Evolutionary conservation across 2,113 vertebrate species (phyloP).

Genomic region (Carettochelys insculpta): DNA sequence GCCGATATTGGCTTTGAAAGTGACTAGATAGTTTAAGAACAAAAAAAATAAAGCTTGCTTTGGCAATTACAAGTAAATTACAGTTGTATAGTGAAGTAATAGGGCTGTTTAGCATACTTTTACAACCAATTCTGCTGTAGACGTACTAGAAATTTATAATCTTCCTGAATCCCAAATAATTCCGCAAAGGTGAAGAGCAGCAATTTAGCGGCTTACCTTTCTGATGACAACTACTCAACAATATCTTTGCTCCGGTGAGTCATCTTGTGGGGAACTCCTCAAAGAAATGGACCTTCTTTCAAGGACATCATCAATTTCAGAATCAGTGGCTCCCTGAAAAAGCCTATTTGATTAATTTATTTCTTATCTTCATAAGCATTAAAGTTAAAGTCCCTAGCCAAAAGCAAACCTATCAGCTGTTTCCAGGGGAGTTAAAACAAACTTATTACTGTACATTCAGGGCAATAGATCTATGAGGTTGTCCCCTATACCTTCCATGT

Average conservation of each 20-base stretch:
- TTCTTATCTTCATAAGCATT: neutral
- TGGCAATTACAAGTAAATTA: neutral
- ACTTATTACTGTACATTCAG: neutral
- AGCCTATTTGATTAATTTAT: neutral
- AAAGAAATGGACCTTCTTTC: slow-evolving; percentile 63
- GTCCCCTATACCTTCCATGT: neutral
- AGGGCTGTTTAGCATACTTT: neutral
- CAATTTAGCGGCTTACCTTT: slow-evolving; percentile 47
- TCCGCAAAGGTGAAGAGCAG: neutral
- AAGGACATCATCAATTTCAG: slow-evolving; percentile 71
- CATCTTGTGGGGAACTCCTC: slow-evolving; percentile 13
- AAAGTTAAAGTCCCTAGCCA: neutral
- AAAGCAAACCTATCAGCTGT: neutral
- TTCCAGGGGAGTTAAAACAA: neutral
- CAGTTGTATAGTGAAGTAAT: neutral
- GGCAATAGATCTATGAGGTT: neutral
- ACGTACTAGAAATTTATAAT: neutral
- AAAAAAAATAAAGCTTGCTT: neutral
- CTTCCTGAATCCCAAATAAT: neutral
- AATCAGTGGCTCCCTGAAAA: slow-evolving; percentile 74
- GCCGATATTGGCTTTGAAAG: neutral
- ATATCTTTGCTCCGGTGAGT: slow-evolving; percentile 34
- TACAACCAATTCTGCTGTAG: neutral
- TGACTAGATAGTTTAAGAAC: neutral
- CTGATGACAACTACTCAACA: slow-evolving; percentile 23